Evolutionary conservation across 1,140 invertebrate species (phyloP).

Genomic region (Cataglyphis hispanica): DNA sequence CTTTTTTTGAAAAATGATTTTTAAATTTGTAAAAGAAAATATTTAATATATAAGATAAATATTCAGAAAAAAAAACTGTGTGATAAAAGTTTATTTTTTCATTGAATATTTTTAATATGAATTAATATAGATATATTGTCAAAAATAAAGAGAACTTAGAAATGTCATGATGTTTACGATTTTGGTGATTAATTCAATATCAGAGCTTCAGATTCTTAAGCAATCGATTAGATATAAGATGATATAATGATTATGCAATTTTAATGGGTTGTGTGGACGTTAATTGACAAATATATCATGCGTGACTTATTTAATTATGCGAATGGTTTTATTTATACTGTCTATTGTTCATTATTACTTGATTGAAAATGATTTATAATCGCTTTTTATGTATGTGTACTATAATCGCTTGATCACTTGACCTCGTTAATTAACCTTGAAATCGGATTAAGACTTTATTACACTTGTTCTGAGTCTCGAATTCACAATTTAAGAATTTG

Average conservation of each 20-base stretch:
- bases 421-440: constrained; percentile 28
- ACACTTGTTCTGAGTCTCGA: not conserved
- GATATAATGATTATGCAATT: not conserved
- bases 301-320: constrained; percentile 19
- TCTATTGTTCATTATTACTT: not conserved
- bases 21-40: not conserved
- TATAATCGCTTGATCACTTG: constrained; percentile 1
- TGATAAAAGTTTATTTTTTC: not conserved
- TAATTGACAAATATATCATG: not conserved
- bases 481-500: not conserved
- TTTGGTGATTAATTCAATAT: not conserved
- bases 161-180: not conserved
- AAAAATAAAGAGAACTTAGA: not conserved
- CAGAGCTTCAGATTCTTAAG: not conserved
- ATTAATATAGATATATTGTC: not conserved
- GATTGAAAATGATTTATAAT: constrained; percentile 15
- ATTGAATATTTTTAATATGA: not conserved
- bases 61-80: too few species aligned
- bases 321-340: not conserved
- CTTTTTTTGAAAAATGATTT: not conserved
- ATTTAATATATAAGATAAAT: not conserved
- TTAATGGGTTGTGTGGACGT: not conserved
- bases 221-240: not conserved
- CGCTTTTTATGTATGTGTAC: not conserved
- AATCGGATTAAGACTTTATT: constrained; percentile 22